Conservation (phyloP, 2,888 invertebrate genomes). For the Alentia gelatinosa region DNA sequence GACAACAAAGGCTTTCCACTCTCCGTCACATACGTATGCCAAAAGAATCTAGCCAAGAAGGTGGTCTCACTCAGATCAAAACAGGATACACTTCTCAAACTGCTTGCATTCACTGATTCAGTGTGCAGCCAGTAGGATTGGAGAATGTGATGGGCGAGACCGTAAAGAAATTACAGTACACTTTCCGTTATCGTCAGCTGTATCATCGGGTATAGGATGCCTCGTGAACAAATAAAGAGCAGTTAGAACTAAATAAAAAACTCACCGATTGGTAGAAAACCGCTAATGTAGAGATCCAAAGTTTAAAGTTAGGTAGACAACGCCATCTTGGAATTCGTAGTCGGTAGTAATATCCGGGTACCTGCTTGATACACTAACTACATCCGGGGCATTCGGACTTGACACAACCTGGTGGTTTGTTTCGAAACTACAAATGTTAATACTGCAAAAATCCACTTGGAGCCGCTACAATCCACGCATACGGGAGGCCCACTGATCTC, state of each 20-base stretch:
- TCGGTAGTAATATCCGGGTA: constrained; percentile 48
- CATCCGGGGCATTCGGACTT: neutral
- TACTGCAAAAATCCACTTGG: no score
- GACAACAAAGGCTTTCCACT: neutral
- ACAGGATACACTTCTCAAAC: neutral
- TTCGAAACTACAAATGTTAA: neutral
- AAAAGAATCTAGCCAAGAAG: neutral
- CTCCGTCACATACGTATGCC: neutral
- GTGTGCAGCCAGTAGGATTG: neutral
- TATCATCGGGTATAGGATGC: neutral
- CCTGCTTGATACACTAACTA: constrained; percentile 37
- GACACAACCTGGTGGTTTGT: neutral
- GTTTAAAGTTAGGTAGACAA: neutral
- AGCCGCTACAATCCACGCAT: no score
- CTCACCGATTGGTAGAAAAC: constrained; percentile 33
- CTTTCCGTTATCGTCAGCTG: neutral
- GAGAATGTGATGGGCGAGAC: neutral
- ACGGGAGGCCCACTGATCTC: no score
- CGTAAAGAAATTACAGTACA: neutral
- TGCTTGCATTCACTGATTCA: neutral
- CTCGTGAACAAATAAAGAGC: neutral
- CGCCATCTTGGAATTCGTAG: constrained; percentile 43
- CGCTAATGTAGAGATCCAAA: constrained; percentile 30
- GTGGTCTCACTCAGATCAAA: neutral
- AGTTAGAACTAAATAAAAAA: neutral